Evolutionary conservation across 53 echinoderm and acorn worm species (phyloP).

Genomic region (Zoroaster sp.): DNA sequence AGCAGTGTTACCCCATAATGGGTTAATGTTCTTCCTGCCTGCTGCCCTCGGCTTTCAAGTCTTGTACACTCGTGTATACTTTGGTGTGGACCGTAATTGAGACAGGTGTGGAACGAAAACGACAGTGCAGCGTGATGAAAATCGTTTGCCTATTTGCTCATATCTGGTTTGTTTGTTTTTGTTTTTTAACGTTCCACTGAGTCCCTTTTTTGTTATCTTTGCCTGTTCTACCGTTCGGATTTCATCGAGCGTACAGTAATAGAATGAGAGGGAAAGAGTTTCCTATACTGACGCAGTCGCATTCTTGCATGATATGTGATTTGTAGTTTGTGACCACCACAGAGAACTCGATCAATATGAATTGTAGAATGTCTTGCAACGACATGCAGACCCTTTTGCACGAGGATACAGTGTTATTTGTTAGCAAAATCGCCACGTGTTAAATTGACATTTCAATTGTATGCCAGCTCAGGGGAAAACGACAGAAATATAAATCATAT

Average conservation of each 20-base stretch:
- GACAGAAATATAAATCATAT: too few relatives aligned
- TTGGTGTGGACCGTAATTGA: too few relatives aligned
- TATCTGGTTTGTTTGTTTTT: too few relatives aligned
- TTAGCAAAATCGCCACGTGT: neutral
- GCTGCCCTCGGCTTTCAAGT: too few relatives aligned
- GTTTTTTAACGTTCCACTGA: too few relatives aligned
- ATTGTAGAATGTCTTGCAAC: neutral
- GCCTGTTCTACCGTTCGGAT: neutral
- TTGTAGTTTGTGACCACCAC: neutral
- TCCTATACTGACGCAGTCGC: neutral
- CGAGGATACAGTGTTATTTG: neutral
- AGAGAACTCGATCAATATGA: neutral
- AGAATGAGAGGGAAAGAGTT: neutral
- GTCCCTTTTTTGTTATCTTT: too few relatives aligned
- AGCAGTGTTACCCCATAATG: too few relatives aligned
- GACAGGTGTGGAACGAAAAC: too few relatives aligned
- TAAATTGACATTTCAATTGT: neutral
- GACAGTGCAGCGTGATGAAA: too few relatives aligned
- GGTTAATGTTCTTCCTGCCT: too few relatives aligned
- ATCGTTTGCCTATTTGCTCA: too few relatives aligned
- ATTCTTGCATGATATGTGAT: neutral
- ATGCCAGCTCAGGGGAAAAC: neutral
- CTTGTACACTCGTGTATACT: too few relatives aligned
- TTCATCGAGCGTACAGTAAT: neutral
- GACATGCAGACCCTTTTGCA: neutral